Base-by-base conservation (phyloP, 2,888 invertebrate genomes). In the Drosophila lacicola region DNA sequence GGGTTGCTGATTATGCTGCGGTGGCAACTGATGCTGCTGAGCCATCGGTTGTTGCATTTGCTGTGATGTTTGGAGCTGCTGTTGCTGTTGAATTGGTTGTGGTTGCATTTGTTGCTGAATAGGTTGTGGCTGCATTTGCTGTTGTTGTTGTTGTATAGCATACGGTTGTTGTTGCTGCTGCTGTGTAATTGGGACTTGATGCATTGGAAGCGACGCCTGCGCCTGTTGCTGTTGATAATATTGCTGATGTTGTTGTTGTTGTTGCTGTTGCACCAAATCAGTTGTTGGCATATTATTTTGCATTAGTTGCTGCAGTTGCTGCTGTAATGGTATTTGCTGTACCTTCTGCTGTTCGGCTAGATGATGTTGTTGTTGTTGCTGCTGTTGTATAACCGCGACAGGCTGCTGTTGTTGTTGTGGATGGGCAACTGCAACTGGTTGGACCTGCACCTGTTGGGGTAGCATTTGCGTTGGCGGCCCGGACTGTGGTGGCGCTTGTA, bases 21-120 rank as follows among this genome's bases (percentile, higher is more conserved):
- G 61, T 17, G 44, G 81, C 25, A 68, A 56, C 14, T 55, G 75
- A 21, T 80, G 80, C 37, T 82, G 73, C 33, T 67, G 64, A 4
- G 49, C 17, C 14, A 63, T 54, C 41, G 70, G 51, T 41, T 74
- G 77, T 29, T 77, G 82, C 29, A 45, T 91, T 91, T 47, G 91
- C 29, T 80, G 69, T 50, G 72, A 44, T 63, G 54, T 44, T 47
- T 53, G 25, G 14, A 65, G 10, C 44, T 68, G 58, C 14, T 51
- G 61, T 25, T 69, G 73, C 10, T 65, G 74, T 34, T 53, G 70
- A 14, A 75, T 70, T 4, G 82, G 78, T 47, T 81, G 80, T 39
- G 78, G 78, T 10, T 85, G 53, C 66, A 80, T 17, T 47, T 90
- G 90, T 45, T 90, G 91, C 42, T 91, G 89, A 14, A 84, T 85